A percentile compares a stretch with the other conserved stretches of the same genome.
Conservation (phyloP, 2,888 invertebrate genomes). For the Exocentrus adspersus region DNA sequence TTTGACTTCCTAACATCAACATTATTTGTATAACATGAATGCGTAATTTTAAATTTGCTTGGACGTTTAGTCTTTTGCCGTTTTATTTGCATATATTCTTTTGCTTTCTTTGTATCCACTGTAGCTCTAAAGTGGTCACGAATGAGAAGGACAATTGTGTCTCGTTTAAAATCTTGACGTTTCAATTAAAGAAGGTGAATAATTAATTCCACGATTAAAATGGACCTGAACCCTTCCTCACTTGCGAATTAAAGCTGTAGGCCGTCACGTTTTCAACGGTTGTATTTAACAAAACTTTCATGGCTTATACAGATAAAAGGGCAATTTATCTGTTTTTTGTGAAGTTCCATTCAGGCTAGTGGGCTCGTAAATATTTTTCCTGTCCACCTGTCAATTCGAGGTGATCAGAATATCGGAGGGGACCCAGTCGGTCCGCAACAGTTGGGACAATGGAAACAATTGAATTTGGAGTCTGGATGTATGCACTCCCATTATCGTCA, state of each 20-base stretch:
- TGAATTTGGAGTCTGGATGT: constrained; percentile 58
- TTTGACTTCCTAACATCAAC: no score
- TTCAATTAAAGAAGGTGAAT: constrained; percentile 16
- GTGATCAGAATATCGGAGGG: constrained; percentile 56
- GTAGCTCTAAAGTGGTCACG: no score
- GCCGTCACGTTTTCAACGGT: constrained; percentile 16
- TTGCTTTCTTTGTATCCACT: no score
- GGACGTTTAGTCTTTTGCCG: no score
- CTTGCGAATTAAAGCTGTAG: constrained; percentile 5
- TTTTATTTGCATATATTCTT: no score
- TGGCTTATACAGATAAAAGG: constrained; percentile 32
- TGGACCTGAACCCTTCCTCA: constrained; percentile 11
- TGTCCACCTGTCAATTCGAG: constrained; percentile 54
- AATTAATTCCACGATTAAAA: constrained; percentile 28
- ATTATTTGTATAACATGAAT: no score
- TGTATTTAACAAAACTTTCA: constrained; percentile 26
- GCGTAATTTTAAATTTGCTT: no score
- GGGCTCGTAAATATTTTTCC: constrained; percentile 52
- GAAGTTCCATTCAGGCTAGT: constrained; percentile 37
- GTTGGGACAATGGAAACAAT: constrained; percentile 59
- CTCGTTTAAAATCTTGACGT: background rate
- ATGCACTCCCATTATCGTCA: constrained; percentile 59
- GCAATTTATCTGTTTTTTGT: constrained; percentile 37
- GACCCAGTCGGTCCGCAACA: constrained; percentile 47
- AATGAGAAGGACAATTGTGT: no score